Percentiles rank a stretch among this genome's conserved stretches.
Evolutionary conservation across 2,888 invertebrate species (phyloP).

Genomic region (Trichogramma dendrolimi): DNA sequence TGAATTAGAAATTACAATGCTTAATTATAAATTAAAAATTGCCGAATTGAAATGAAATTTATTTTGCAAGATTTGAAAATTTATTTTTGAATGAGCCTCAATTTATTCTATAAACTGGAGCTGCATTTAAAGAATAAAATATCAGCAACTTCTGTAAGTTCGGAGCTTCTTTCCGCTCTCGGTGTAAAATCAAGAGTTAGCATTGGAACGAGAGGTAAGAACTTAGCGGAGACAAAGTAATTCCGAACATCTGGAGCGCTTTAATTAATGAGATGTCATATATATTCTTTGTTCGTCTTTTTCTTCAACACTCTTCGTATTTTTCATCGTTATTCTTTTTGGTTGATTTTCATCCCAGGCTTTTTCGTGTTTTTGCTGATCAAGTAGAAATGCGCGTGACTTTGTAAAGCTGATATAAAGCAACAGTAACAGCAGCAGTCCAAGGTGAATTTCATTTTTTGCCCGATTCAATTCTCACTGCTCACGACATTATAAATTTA

Average conservation of each 20-base stretch:
- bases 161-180: constrained; percentile 26
- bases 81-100: no score
- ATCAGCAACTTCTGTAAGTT: constrained; percentile 11
- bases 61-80: no score
- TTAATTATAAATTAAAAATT: no score
- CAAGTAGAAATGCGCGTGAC: constrained; percentile 36
- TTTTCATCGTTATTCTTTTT: constrained; percentile 28
- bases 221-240: constrained; percentile 43
- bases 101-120: no score
- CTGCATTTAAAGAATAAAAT: constrained; percentile 8
- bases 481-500: no score
- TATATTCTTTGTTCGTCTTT: constrained; percentile 34
- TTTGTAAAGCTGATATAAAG: no score
- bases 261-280: constrained; percentile 48
- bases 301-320: constrained; percentile 17
- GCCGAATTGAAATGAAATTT: no score
- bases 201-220: constrained; percentile 27
- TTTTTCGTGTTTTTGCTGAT: constrained; percentile 34
- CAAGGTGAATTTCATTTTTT: no score
- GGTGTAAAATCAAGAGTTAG: constrained; percentile 36
- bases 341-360: constrained; percentile 27
- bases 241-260: constrained; percentile 49
- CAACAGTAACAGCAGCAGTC: no score
- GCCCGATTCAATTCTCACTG: no score
- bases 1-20: no score